These are phyloP conservation scores for Tretioscincus oriximinensis DNA, from an alignment of 2,113 vertebrate species.

Conservation along the genomic window DNA sequence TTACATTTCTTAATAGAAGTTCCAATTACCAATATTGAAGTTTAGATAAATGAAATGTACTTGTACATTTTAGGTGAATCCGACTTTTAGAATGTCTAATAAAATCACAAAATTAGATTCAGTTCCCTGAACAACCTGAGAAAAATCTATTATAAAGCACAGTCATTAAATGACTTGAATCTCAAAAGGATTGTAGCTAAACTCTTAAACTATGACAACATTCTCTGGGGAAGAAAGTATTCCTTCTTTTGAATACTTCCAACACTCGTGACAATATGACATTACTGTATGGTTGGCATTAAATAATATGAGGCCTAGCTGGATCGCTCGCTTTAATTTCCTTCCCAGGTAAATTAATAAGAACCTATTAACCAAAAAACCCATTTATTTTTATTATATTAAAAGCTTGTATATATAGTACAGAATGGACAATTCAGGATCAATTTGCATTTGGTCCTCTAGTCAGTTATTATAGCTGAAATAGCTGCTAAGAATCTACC, in stretches of 20 bases:
- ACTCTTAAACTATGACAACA: rapidly evolving
- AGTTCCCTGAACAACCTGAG: background rate
- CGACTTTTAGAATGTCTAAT: background rate
- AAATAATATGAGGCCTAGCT: background rate
- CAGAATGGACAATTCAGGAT: background rate
- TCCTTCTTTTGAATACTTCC: background rate
- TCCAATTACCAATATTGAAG: too few species aligned
- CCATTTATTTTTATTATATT: too few species aligned
- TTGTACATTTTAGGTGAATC: background rate
- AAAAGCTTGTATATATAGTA: background rate
- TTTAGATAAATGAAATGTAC: too few species aligned
- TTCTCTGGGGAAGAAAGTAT: background rate
- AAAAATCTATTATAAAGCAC: background rate
- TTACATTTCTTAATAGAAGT: too few species aligned
- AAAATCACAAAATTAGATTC: rapidly evolving
- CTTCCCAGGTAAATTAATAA: background rate
- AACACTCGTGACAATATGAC: background rate
- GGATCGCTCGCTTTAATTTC: background rate
- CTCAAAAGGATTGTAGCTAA: too few species aligned
- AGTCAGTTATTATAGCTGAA: background rate
- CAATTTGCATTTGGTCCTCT: background rate
- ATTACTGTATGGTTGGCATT: background rate
- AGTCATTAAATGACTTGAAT: rapidly evolving
- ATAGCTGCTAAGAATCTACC: background rate
- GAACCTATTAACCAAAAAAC: background rate